Base-by-base conservation (phyloP, 2,888 invertebrate genomes). In the Beris morrisii region DNA sequence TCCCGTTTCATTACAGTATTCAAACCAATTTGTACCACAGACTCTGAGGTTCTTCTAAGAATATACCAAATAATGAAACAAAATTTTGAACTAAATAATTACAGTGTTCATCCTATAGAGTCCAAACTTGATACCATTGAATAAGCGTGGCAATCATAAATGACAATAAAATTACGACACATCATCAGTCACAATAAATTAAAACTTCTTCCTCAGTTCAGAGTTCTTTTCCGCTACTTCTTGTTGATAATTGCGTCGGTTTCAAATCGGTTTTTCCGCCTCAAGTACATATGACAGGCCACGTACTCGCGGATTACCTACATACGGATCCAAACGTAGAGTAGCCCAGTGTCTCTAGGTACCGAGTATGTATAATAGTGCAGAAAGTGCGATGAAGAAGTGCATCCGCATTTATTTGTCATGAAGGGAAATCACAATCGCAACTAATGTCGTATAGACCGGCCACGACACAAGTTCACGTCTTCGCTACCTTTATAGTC, bases 181-280 rank as follows among this genome's bases (percentile, higher is more conserved):
- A 7, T 38, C 38, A 38, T 38, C 38, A 38, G 38, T 38, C 38
- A 38, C 38, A 38, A 38, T 61, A 50, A 45, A 22, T 61, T 11
- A 52, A 61, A 52, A 52, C 38, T 38, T 38, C 61, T 61, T 61
- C 61, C 61, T 61, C 43, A 52, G 38, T 59, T 22, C 50, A 50
- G 61, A 12, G 43, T 38, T 52, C 50, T 50, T 61, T 61, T 61
- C 61, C 61, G 61, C 32, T 50, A 13, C 12, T 48, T 48, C 59
- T 61, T 61, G 52, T 46, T 61, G 28, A 52, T 61, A 61, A 61
- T 61, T 61, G 61, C 61, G 61, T 52, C 50, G 61, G 52, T 61
- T 52, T 52, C 52, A 61, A 61, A 61, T 61, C 61, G 22, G 38
- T 61, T 52, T 59, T 61, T 61, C 61, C 61, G 61, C 46, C 58